These are phyloP conservation scores for Hyles lineata DNA, from an alignment of 2,888 invertebrate species.

Conservation along the genomic window DNA sequence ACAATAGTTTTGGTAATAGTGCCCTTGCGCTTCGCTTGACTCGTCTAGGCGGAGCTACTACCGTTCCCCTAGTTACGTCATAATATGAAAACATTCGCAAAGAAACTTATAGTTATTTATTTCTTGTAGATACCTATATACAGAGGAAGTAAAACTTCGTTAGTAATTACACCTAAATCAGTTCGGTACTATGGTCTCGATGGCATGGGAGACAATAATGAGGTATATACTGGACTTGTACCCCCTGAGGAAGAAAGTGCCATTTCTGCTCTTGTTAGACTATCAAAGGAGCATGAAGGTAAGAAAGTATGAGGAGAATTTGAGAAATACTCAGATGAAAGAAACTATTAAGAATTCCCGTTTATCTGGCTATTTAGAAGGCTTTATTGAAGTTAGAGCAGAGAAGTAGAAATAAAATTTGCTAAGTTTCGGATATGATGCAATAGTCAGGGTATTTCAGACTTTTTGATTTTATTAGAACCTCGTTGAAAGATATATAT, in stretches of 20 bases:
- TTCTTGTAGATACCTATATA: constrained; percentile 87
- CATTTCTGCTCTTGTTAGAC: constrained; percentile 83
- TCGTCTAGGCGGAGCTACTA: too few relatives aligned
- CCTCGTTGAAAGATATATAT: too few relatives aligned
- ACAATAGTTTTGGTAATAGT: too few relatives aligned
- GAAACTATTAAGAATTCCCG: too few relatives aligned
- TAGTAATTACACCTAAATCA: constrained; percentile 64
- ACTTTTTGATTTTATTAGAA: too few relatives aligned
- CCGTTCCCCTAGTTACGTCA: too few relatives aligned
- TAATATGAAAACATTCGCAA: background rate
- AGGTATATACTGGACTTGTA: constrained; percentile 68
- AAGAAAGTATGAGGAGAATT: constrained; percentile 23
- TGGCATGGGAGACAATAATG: constrained; percentile 88
- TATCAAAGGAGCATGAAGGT: constrained; percentile 84
- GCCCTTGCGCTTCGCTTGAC: too few relatives aligned
- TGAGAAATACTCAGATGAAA: background rate
- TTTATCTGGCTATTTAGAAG: too few relatives aligned
- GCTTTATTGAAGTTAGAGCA: too few relatives aligned
- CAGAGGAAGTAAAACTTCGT: constrained; percentile 84
- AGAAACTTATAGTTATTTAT: background rate
- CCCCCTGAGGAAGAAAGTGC: constrained; percentile 81
- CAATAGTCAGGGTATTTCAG: too few relatives aligned
- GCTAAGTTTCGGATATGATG: too few relatives aligned
- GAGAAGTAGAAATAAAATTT: too few relatives aligned
- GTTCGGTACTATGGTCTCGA: constrained; percentile 86